Conservation (phyloP, 2,888 invertebrate species). For the Protophormia terraenovae region DNA sequence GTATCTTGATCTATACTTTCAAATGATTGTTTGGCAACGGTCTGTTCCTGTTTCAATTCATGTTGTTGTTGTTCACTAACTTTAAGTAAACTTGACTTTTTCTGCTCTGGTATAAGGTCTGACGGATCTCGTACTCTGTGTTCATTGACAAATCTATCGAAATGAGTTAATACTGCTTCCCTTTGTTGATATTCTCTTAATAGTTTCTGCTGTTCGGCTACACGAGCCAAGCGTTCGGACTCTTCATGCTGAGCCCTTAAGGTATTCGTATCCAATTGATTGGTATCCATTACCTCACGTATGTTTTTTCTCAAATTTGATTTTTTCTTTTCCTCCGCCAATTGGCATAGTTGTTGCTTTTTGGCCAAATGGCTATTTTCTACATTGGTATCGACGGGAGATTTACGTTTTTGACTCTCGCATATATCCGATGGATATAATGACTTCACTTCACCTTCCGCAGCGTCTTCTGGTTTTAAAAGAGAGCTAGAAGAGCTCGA, state of each 20-base stretch:
- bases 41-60: conserved; percentile 5
- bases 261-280: conserved; percentile 95
- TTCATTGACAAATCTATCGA: conserved; percentile 63
- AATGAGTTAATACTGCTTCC: conserved; percentile 86
- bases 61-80: background rate
- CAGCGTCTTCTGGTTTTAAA: background rate
- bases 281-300: conserved; percentile 96
- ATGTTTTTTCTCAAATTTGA: conserved; percentile 91
- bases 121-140: conserved; percentile 58
- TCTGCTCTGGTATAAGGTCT: conserved; percentile 46
- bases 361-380: conserved; percentile 51
- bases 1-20: conserved; percentile 1
- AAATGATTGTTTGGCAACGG: background rate
- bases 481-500: background rate
- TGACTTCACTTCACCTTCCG: background rate
- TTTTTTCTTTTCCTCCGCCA: conserved; percentile 75
- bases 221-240: conserved; percentile 91
- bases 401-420: conserved; percentile 58
- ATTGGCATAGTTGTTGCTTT: conserved; percentile 51
- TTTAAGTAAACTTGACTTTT: conserved; percentile 21
- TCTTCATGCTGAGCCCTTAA: conserved; percentile 96
- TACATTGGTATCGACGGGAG: conserved; percentile 28
- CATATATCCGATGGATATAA: background rate
- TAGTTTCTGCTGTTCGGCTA: conserved; percentile 92
- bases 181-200: conserved; percentile 91